phyloP scores from a whole-genome alignment of 2,888 invertebrate species.

The Lomographa bimaculata region DNA sequence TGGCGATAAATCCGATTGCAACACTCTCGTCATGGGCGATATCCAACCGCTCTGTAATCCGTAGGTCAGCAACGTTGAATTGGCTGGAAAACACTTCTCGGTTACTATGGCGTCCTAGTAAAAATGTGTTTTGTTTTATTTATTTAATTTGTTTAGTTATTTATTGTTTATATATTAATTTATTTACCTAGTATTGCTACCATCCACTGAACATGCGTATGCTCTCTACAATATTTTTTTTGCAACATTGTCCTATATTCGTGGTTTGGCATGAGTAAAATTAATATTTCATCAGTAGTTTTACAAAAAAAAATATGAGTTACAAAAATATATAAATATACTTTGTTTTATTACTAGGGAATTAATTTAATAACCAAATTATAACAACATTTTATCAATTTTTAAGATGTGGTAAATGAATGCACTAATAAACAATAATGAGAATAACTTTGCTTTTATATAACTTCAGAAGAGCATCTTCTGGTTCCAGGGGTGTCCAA shows the following conservation, averaged over 20 bases:
- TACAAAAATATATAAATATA: too few species aligned
- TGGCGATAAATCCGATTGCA: slow-evolving; percentile 57
- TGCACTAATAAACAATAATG: slow-evolving; percentile 16
- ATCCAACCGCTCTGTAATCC: slow-evolving; percentile 73
- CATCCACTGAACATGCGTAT: slow-evolving; percentile 45
- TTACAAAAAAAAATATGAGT: slow-evolving; percentile 4
- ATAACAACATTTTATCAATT: too few species aligned
- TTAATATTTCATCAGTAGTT: slow-evolving; percentile 1
- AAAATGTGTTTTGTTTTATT: slow-evolving; percentile 42
- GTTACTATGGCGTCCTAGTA: slow-evolving; percentile 42
- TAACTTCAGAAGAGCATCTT: slow-evolving; percentile 10
- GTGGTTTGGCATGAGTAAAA: slow-evolving; percentile 16
- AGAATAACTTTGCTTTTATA: slow-evolving; percentile 30
- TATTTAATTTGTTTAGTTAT: slow-evolving; percentile 38
- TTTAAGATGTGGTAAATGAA: too few species aligned
- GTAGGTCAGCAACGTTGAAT: slow-evolving; percentile 62
- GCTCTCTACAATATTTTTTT: slow-evolving; percentile 22
- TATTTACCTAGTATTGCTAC: slow-evolving; percentile 40
- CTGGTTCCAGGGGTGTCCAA: slow-evolving; percentile 24
- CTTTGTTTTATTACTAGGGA: too few species aligned
- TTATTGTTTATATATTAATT: slow-evolving; percentile 13
- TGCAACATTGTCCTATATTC: slow-evolving; percentile 22
- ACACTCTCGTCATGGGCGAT: slow-evolving; percentile 64
- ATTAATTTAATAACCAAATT: too few species aligned
- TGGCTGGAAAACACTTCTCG: slow-evolving; percentile 54